These are phyloP conservation scores for Stictonetta naevosa DNA, from an alignment of 2,113 vertebrate species.

Conservation along the genomic window DNA sequence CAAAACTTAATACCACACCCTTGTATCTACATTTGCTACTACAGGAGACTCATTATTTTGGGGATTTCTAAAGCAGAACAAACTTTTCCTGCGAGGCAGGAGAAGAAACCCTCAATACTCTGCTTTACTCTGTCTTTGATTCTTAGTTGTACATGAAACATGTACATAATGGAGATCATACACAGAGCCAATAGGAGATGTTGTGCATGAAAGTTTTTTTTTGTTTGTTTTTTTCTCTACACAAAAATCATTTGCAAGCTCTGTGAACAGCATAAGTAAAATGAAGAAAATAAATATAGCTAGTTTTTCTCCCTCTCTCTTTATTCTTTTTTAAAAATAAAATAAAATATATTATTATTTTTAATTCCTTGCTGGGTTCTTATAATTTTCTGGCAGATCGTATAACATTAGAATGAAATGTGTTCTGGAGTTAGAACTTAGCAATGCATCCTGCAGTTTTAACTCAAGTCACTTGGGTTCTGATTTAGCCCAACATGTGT, in stretches of 20 bases:
- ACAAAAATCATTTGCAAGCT: constrained; percentile 2
- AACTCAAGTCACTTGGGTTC: constrained; percentile 3
- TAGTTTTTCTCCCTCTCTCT: not conserved
- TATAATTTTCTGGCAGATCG: constrained; percentile 19
- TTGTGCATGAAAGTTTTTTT: not conserved
- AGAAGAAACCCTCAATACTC: not conserved
- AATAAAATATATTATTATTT: constrained; percentile 58
- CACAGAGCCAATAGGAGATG: not conserved
- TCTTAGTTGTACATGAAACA: not conserved
- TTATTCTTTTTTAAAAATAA: constrained; percentile 61
- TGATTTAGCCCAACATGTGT: constrained; percentile 4
- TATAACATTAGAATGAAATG: constrained; percentile 50
- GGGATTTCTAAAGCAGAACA: not conserved
- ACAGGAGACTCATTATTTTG: not conserved
- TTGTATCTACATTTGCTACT: not conserved
- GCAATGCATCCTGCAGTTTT: not conserved
- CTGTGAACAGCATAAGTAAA: not conserved
- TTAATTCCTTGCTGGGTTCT: constrained; percentile 16
- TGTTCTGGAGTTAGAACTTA: constrained; percentile 48
- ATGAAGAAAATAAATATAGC: not conserved
- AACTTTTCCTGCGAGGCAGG: not conserved
- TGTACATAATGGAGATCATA: not conserved
- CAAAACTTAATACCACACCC: not conserved
- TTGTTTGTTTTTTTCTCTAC: not conserved
- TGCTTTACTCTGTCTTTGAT: not conserved